Conservation (phyloP, 2,888 invertebrate genomes). For the Trachelus troglodyta region DNA sequence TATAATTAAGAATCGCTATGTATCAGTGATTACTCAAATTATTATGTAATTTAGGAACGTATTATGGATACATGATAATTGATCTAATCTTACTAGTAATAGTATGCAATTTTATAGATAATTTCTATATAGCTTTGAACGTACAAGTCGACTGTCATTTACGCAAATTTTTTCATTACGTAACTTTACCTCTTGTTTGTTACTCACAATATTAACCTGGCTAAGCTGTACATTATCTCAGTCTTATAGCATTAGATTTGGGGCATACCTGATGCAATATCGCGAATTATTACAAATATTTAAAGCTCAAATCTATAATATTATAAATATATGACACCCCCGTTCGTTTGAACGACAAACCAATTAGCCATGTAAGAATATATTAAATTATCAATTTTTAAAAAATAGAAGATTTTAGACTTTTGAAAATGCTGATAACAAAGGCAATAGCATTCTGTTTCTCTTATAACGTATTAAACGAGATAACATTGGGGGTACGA, state of each 20-base stretch:
- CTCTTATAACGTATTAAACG: background rate
- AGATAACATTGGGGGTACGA: background rate
- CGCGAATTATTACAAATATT: background rate
- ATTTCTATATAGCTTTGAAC: no score
- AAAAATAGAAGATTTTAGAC: background rate
- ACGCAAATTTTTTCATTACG: no score
- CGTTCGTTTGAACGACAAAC: background rate
- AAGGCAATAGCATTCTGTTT: background rate
- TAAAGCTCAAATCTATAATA: no score
- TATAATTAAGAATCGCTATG: background rate
- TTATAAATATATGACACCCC: no score
- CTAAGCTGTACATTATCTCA: background rate
- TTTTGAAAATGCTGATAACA: background rate
- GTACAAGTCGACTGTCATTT: no score
- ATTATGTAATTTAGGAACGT: background rate
- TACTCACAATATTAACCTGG: background rate
- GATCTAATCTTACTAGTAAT: no score
- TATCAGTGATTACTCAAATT: background rate
- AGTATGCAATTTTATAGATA: no score
- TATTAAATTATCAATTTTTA: background rate
- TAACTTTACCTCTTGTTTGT: background rate
- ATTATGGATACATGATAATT: background rate
- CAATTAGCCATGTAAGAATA: background rate
- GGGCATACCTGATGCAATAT: background rate
- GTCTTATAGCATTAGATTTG: background rate